phyloP scores from a whole-genome alignment of 2,888 invertebrate genomes.

The Cenopis cana region DNA sequence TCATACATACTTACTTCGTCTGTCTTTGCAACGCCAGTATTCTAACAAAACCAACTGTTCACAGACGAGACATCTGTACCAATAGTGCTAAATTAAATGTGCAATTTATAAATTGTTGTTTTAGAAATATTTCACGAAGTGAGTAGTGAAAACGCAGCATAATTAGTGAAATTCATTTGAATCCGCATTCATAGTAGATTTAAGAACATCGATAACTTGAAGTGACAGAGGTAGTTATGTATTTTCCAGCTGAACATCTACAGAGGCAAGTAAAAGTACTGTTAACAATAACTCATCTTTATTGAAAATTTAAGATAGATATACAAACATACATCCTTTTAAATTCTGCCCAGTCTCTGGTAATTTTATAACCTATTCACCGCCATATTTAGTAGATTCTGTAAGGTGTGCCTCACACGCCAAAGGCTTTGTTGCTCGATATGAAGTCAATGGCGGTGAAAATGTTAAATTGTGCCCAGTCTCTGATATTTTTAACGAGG shows the following conservation, averaged over 20 bases:
- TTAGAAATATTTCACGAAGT: slow-evolving; percentile 4
- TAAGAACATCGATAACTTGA: too few species aligned
- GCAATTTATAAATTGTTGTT: slow-evolving; percentile 21
- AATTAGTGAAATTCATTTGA: neutral
- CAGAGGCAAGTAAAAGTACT: slow-evolving; percentile 5
- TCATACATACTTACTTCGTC: slow-evolving; percentile 4
- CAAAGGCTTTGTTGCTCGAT: too few species aligned
- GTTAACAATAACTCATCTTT: neutral
- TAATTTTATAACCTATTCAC: too few species aligned
- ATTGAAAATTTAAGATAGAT: neutral
- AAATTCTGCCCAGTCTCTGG: too few species aligned
- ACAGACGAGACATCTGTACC: slow-evolving; percentile 16
- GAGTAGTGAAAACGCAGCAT: neutral
- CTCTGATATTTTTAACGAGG: too few species aligned
- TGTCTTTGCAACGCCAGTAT: slow-evolving; percentile 4
- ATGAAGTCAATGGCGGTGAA: too few species aligned
- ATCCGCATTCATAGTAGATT: neutral
- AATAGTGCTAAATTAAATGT: slow-evolving; percentile 19
- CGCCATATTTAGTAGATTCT: too few species aligned
- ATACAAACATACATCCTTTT: too few species aligned
- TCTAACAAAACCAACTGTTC: slow-evolving; percentile 16
- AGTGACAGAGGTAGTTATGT: neutral
- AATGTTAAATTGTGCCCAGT: too few species aligned
- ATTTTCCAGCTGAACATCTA: neutral
- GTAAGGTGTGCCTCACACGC: too few species aligned